phyloP scores from a whole-genome alignment of 1,140 invertebrate genomes.

The Coenobita brevimanus region DNA sequence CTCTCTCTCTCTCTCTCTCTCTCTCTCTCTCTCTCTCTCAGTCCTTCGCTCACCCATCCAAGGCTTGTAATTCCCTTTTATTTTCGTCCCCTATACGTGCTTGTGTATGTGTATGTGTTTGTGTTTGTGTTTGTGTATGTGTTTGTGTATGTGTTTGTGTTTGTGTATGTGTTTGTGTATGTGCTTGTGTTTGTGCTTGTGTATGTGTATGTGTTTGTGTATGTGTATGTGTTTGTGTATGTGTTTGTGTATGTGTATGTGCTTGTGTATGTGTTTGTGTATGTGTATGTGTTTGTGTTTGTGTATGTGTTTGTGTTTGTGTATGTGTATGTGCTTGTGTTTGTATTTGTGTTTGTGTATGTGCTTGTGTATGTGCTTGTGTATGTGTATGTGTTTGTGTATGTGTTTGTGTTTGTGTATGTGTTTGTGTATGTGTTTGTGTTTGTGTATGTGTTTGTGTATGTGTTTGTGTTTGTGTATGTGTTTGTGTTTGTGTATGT shows the following conservation, averaged over 20 bases:
- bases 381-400: too few relatives aligned
- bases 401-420: too few relatives aligned
- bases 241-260: neutral
- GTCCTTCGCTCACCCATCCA: neutral
- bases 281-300: neutral
- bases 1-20: neutral
- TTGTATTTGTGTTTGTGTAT: too few relatives aligned
- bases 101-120: too few relatives aligned
- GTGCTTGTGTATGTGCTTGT: too few relatives aligned
- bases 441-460: neutral
- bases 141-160: too few relatives aligned
- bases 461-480: neutral
- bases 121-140: too few relatives aligned
- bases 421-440: neutral
- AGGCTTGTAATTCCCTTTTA: neutral
- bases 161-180: too few relatives aligned
- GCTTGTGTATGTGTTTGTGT: neutral
- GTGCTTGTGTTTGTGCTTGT: neutral
- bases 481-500: neutral
- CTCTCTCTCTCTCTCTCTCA: too few relatives aligned
- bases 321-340: neutral
- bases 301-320: neutral
- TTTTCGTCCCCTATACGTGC: too few relatives aligned
- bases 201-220: neutral
- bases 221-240: neutral